phyloP scores from a whole-genome alignment of 2,888 invertebrate species.

The Philereme vetulata region DNA sequence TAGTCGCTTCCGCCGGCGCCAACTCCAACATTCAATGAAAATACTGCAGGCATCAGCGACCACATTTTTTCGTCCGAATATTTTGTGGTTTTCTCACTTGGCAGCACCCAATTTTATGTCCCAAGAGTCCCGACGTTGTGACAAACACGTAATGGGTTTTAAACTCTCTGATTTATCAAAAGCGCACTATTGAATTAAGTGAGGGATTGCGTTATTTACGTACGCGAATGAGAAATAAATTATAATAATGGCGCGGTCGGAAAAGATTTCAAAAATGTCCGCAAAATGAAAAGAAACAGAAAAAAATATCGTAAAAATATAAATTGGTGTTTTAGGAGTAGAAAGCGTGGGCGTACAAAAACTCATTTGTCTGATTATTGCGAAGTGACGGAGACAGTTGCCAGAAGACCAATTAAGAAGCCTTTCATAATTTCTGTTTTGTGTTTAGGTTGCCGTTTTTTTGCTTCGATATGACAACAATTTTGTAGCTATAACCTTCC shows the following conservation, averaged over 20 bases:
- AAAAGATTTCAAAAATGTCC: slow-evolving; percentile 17
- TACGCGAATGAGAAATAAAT: slow-evolving; percentile 1
- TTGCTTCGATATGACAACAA: background rate
- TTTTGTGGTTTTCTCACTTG: slow-evolving; percentile 9
- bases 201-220: slow-evolving; percentile 10
- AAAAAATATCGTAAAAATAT: slow-evolving; percentile 35
- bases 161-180: slow-evolving; percentile 16
- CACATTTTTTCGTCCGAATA: slow-evolving; percentile 7
- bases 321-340: slow-evolving; percentile 42
- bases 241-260: background rate
- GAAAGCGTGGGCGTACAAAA: slow-evolving; percentile 51
- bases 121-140: slow-evolving; percentile 17
- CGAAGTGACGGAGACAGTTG: slow-evolving; percentile 44
- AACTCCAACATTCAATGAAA: slow-evolving; percentile 60
- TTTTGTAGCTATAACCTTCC: background rate
- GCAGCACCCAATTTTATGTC: slow-evolving; percentile 12
- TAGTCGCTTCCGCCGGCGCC: slow-evolving; percentile 78
- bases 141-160: slow-evolving; percentile 1
- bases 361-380: slow-evolving; percentile 53
- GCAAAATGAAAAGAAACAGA: background rate
- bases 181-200: background rate
- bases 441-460: background rate
- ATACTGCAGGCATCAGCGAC: background rate
- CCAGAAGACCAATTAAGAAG: slow-evolving; percentile 33
- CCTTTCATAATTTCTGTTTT: slow-evolving; percentile 13